A percentile compares a stretch with the other conserved stretches of the same genome.
These are phyloP conservation scores for Diachasmimorpha longicaudata DNA, from an alignment of 1,140 invertebrate species.

Conservation along the genomic window DNA sequence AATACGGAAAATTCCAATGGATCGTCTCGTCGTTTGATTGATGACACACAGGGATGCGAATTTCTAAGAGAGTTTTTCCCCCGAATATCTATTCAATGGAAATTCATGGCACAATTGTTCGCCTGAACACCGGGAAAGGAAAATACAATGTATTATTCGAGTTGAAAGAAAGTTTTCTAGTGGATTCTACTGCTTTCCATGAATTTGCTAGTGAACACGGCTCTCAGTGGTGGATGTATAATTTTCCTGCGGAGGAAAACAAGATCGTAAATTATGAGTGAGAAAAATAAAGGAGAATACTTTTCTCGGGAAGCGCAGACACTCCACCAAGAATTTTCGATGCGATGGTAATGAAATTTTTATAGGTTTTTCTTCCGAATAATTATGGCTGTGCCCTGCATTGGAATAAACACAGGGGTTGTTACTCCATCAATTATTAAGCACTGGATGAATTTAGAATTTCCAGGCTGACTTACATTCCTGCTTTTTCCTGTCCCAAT, in stretches of 20 bases:
- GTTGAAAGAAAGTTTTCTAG: background rate
- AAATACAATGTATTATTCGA: constrained; percentile 6
- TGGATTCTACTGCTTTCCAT: constrained; percentile 26
- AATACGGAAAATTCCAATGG: no score
- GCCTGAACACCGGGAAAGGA: background rate
- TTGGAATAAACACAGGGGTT: no score
- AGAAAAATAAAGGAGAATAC: background rate
- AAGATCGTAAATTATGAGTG: constrained; percentile 12
- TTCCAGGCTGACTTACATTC: no score
- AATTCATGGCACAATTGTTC: background rate
- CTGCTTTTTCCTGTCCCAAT: no score
- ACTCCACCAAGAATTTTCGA: background rate
- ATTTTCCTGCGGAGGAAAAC: constrained; percentile 13
- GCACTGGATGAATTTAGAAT: no score
- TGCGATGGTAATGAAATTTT: background rate
- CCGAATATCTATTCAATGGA: background rate
- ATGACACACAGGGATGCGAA: background rate
- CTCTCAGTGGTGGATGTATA: background rate
- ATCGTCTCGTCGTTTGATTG: background rate
- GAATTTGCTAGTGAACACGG: background rate
- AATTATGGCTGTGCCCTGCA: no score
- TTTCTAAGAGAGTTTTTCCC: constrained; percentile 31
- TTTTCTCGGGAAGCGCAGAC: background rate
- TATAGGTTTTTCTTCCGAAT: no score
- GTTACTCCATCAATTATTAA: no score